Evolutionary conservation across 2,888 invertebrate genomes (phyloP).

Genomic region (Lampropteryx suffumata): DNA sequence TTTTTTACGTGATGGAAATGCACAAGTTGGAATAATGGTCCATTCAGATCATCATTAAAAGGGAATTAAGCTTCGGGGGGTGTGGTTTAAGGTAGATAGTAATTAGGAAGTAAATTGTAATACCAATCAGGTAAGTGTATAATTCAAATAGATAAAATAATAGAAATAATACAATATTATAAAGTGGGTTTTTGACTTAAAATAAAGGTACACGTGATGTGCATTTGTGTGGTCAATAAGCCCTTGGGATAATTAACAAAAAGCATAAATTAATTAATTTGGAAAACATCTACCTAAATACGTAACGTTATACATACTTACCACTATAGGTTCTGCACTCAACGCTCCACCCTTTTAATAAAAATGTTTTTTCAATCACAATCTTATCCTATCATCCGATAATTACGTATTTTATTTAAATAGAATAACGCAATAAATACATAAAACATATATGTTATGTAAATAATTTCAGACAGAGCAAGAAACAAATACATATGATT

Average conservation of each 20-base stretch:
- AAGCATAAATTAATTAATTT: slow-evolving; percentile 17
- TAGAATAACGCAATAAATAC: background rate
- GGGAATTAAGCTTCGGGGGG: slow-evolving; percentile 8
- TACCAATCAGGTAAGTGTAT: background rate
- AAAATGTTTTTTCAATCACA: slow-evolving; percentile 42
- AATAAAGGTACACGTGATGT: background rate
- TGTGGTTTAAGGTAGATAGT: background rate
- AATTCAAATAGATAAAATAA: background rate
- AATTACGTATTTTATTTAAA: background rate
- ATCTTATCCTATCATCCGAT: slow-evolving; percentile 18
- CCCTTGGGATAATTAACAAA: slow-evolving; percentile 7
- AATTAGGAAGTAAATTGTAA: background rate
- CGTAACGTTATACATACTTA: slow-evolving; percentile 84
- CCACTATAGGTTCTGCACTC: slow-evolving; percentile 97
- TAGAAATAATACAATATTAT: too few species aligned
- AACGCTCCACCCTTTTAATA: slow-evolving; percentile 89
- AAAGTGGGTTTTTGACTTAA: too few species aligned
- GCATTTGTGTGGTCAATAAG: slow-evolving; percentile 1
- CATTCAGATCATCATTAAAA: slow-evolving; percentile 4
- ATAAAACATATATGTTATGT: background rate
- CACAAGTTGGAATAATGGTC: background rate
- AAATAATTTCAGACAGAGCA: slow-evolving; percentile 1
- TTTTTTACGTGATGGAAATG: background rate
- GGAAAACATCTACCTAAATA: slow-evolving; percentile 30
- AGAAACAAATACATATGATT: too few species aligned